Evolutionary conservation across 2,797 vertebrate genomes (phyloP), one percentile per base, ranked within the genome.

Genomic region (Limnodromus scolopaceus): DNA sequence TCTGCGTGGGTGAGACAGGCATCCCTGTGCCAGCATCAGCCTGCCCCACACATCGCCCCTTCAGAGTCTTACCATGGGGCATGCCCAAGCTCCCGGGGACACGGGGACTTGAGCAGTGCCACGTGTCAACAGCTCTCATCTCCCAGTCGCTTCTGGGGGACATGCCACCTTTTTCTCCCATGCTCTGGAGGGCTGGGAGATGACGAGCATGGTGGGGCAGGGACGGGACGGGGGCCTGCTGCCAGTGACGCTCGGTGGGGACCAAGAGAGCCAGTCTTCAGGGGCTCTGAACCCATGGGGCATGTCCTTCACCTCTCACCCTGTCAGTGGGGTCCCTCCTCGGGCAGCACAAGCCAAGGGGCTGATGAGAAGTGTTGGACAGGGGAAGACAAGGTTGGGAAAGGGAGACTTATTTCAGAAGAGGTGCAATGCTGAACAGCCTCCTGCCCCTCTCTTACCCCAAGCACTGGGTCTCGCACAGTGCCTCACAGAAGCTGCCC

Each of bases 381-480:
- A 14, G 34, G 16, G n/a, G 18, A 34, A 46, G 16, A 27, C 9
- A 27, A 23, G 18, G 5, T 1, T 82, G 63, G 66, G 27, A 49
- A 61, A 76, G 16, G 41, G 19, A 69, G 38, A 13, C 2, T 53
- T 17, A 0, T 30, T 66, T 28, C 34, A 11, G 43, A 23, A 14
- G 57, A 24, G 14, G 11, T n/a, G 34, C 41, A 77, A 1, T 18
- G 38, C 57, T 19, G 36, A 86, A n/a, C 22, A 34, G 8, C 45
- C 13, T 60, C 43, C n/a, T 36, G n/a, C 9, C 22, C 11, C 19
- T 11, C 38, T 18, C 23, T 25, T 25, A 16, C 38, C 16, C 27
- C 15, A 22, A 9, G 9, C 39, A 5, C 36, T 25, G 57, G 5
- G 3, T 49, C 32, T 43, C 1, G 1, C 60, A 32, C 0, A 0